Evolutionary conservation across 92 coral and sea anemone species (phyloP).

Genomic region (Micromussa lordhowensis): DNA sequence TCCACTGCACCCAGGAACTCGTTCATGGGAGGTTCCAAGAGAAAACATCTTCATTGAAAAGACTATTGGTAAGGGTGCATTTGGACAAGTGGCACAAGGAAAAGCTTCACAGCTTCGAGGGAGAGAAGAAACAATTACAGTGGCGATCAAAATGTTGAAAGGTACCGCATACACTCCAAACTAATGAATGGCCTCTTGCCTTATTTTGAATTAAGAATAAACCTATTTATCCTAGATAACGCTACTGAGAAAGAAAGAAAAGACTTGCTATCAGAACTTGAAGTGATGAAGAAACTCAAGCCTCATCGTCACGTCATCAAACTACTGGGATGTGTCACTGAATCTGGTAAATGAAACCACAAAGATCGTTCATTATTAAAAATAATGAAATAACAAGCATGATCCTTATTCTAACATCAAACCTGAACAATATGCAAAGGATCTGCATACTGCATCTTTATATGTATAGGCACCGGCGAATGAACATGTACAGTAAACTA

Average conservation of each 20-base stretch:
- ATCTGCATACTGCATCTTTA: too few relatives aligned
- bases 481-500: too few relatives aligned
- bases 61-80: slow-evolving; percentile 34
- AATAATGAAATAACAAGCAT: too few relatives aligned
- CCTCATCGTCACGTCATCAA: slow-evolving; percentile 75
- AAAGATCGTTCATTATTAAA: neutral
- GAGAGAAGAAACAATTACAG: neutral
- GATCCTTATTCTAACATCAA: too few relatives aligned
- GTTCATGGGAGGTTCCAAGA: slow-evolving; percentile 46
- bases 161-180: neutral
- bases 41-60: neutral
- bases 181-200: too few relatives aligned
- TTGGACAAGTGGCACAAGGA: slow-evolving; percentile 50
- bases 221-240: slow-evolving; percentile 36
- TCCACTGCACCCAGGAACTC: slow-evolving; percentile 15
- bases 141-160: slow-evolving; percentile 25
- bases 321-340: slow-evolving; percentile 76
- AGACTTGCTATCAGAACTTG: slow-evolving; percentile 80
- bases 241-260: slow-evolving; percentile 62
- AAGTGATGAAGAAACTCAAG: slow-evolving; percentile 76
- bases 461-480: too few relatives aligned
- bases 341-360: slow-evolving; percentile 47
- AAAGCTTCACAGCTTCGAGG: slow-evolving; percentile 3
- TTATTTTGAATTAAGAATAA: too few relatives aligned
- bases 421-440: too few relatives aligned